Base-by-base conservation (phyloP, 35 echinoderm and acorn worm species). In the Heliocidaris erythrogramma region DNA sequence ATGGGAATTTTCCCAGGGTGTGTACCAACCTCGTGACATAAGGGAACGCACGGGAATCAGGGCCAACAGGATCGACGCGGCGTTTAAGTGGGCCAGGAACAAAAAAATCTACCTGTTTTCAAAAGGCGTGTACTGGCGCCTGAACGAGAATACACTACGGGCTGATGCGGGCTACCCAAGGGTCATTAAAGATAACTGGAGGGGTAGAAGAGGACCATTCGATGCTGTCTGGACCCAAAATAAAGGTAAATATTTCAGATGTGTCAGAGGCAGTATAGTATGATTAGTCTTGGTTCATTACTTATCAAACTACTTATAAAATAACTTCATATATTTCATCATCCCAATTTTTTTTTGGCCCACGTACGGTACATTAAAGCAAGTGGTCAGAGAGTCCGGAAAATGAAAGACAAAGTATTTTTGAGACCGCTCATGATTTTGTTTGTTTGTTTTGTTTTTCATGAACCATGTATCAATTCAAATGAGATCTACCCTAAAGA, bases 91-190 rank as follows among this genome's bases (percentile, higher is more conserved):
- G 91, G 91, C 91, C n/a, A 92, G 91, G 50, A 95, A 95, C 59
- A 95, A 95, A 32, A 52, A 91, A 48, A 90, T 95, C 29, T 95
- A 91, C 59, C 30, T 95, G 21, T 95, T 95, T 71, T 32, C 30
- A 0, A 88, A 31, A n/a, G 56, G 48, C 30, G 88, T 56, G 8
- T 95, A 95, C 88, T 95, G 94, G 94, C 86, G 94, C 32, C 49
- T 95, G 5, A 92, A 95, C 86, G 94, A 95, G 86, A 90, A 95
- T 32, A 90, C 88, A 1, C 30, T 61, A 4, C 47, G 94, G 30
- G 56, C 78, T 5, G 94, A 95, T 11, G 5, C 49, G 16, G 88
- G 94, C 50, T 95, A 95, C 16, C 94, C 94, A 12, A 88, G 90
- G 24, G 47, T 88, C 31, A 50, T 95, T 16, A 95, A 50, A 29